Evolutionary conservation across 2,797 vertebrate genomes (phyloP).

Genomic region (Botia almorhae): DNA sequence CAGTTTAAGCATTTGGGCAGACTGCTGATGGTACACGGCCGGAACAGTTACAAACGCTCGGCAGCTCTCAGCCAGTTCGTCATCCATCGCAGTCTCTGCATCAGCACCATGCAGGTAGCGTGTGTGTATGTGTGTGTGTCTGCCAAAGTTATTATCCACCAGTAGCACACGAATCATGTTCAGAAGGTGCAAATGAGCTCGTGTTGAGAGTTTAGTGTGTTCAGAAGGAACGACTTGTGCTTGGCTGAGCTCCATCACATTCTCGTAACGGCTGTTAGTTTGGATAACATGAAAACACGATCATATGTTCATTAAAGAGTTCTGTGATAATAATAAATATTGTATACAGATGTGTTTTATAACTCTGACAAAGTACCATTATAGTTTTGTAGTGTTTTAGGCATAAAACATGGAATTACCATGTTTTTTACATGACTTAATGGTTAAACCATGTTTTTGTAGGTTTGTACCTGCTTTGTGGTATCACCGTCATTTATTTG

Average conservation of each 20-base stretch:
- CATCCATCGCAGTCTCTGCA: constrained; percentile 96
- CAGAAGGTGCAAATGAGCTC: constrained; percentile 32
- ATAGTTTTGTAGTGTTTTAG: neutral
- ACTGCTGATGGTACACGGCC: constrained; percentile 96
- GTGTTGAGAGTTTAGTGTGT: neutral
- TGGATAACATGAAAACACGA: neutral
- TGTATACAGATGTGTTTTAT: neutral
- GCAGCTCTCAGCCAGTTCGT: constrained; percentile 98
- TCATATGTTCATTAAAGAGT: neutral
- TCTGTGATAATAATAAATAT: neutral
- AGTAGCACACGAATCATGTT: constrained; percentile 24
- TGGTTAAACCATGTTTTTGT: no score
- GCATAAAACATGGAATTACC: neutral
- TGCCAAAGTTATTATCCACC: constrained; percentile 27
- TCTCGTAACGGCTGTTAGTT: neutral
- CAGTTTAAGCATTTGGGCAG: constrained; percentile 96
- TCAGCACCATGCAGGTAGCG: constrained; percentile 97
- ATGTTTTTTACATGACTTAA: no score
- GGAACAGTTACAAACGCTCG: constrained; percentile 97
- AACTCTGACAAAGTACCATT: neutral
- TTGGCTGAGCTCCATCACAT: neutral
- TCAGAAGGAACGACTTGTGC: neutral
- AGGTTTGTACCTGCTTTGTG: no score
- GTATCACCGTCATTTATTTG: no score
- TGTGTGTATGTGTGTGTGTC: constrained; percentile 34